Evolutionary conservation across 2,113 vertebrate species (phyloP).

Genomic region (Lampris incognitus): DNA sequence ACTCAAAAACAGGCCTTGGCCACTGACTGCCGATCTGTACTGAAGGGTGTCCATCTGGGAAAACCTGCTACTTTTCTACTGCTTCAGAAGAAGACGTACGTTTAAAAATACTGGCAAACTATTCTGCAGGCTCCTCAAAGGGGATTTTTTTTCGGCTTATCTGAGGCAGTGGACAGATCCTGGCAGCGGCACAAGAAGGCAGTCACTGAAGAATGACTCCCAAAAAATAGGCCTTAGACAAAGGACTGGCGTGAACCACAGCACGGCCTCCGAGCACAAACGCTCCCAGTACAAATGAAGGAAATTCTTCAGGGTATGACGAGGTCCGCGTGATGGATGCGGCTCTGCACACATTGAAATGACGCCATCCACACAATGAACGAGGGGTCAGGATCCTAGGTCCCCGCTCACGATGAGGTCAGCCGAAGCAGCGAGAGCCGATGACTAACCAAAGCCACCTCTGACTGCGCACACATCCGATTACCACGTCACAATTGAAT

Average conservation of each 20-base stretch:
- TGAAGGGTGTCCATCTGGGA: too few species aligned
- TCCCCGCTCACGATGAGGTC: constrained; percentile 2
- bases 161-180: constrained; percentile 43
- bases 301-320: constrained; percentile 76
- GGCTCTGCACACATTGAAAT: constrained; percentile 40
- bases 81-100: constrained; percentile 15
- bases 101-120: constrained; percentile 21
- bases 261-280: constrained; percentile 44
- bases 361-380: constrained; percentile 43
- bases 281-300: constrained; percentile 66
- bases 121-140: constrained; percentile 21
- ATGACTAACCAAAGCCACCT: constrained; percentile 21
- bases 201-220: constrained; percentile 35
- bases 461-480: background rate
- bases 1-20: constrained; percentile 17
- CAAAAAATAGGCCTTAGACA: constrained; percentile 53
- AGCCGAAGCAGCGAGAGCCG: constrained; percentile 6
- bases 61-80: background rate
- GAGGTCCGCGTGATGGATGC: constrained; percentile 47
- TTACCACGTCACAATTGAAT: constrained; percentile 2
- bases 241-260: constrained; percentile 70
- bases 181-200: constrained; percentile 43
- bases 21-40: too few species aligned
- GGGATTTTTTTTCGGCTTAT: constrained; percentile 26
- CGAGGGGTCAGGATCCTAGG: constrained; percentile 8